A percentile compares a stretch with the other conserved stretches of the same genome.
phyloP scores from a whole-genome alignment of 2,113 vertebrate species.

The Hemiprocne comata region DNA sequence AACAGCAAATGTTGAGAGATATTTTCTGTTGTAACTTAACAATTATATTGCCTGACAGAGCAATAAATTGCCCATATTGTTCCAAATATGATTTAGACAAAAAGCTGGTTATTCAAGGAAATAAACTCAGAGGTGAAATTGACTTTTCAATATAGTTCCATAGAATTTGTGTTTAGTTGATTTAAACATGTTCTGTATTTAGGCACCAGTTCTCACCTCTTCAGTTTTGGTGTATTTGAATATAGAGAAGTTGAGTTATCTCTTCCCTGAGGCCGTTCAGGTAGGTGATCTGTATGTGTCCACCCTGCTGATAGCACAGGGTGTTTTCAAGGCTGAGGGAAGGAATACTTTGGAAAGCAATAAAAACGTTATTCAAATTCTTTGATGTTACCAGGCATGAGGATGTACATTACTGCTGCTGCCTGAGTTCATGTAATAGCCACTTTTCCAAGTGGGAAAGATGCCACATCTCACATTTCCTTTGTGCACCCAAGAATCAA shows the following conservation, averaged over 20 bases:
- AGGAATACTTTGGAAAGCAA: neutral
- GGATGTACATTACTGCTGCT: rapidly evolving
- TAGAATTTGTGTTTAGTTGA: neutral
- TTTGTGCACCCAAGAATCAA: neutral
- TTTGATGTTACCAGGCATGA: neutral
- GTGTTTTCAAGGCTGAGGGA: neutral
- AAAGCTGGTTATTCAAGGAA: neutral
- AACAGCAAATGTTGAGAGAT: neutral
- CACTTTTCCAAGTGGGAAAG: neutral
- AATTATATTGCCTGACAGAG: neutral
- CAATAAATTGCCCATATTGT: neutral
- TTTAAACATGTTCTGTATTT: neutral
- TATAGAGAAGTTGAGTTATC: neutral
- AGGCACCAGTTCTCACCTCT: neutral
- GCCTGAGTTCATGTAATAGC: neutral
- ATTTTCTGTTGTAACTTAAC: neutral
- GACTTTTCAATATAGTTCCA: neutral
- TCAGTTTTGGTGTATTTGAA: neutral
- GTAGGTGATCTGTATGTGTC: neutral
- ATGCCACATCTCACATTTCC: neutral
- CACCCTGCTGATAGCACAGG: neutral
- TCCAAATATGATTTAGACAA: neutral
- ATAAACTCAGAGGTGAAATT: neutral
- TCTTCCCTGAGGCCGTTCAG: neutral
- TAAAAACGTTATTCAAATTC: neutral